These are phyloP conservation scores for Hetaerina titia DNA, from an alignment of 2,888 invertebrate genomes.

Conservation along the genomic window DNA sequence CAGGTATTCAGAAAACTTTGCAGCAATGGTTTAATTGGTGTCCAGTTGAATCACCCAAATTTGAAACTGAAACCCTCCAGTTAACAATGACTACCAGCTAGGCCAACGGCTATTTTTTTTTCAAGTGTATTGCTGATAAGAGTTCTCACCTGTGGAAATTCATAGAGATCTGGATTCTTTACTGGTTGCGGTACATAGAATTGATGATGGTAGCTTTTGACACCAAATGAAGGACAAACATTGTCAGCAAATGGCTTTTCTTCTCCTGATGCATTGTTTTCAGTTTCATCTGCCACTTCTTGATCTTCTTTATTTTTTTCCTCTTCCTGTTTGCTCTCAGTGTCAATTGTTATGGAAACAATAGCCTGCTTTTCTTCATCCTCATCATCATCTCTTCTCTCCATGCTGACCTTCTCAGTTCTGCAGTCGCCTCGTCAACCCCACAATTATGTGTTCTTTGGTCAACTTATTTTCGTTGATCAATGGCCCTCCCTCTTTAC, in stretches of 20 bases:
- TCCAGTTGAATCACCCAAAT: too few relatives aligned
- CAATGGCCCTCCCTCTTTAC: not conserved
- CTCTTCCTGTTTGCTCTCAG: not conserved
- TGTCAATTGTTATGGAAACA: not conserved
- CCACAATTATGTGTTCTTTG: not conserved
- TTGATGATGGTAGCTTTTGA: constrained; percentile 46
- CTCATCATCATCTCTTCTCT: not conserved
- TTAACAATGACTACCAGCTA: too few relatives aligned
- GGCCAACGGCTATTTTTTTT: too few relatives aligned
- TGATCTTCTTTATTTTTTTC: not conserved
- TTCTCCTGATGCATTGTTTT: not conserved
- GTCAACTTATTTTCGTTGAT: not conserved
- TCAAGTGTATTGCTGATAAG: not conserved
- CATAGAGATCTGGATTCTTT: constrained; percentile 44
- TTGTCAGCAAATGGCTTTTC: not conserved
- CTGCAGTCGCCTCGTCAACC: not conserved
- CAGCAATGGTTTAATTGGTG: too few relatives aligned
- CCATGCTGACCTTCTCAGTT: not conserved
- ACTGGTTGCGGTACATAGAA: constrained; percentile 36
- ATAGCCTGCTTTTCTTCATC: not conserved
- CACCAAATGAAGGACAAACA: constrained; percentile 9
- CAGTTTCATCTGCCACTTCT: not conserved
- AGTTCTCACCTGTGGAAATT: constrained; percentile 17
- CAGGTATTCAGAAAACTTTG: too few relatives aligned
- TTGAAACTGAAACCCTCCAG: too few relatives aligned